A percentile compares a stretch with the other conserved stretches of the same genome.
Evolutionary conservation across 2,113 vertebrate species (phyloP).

Genomic region (Origma solitaria): DNA sequence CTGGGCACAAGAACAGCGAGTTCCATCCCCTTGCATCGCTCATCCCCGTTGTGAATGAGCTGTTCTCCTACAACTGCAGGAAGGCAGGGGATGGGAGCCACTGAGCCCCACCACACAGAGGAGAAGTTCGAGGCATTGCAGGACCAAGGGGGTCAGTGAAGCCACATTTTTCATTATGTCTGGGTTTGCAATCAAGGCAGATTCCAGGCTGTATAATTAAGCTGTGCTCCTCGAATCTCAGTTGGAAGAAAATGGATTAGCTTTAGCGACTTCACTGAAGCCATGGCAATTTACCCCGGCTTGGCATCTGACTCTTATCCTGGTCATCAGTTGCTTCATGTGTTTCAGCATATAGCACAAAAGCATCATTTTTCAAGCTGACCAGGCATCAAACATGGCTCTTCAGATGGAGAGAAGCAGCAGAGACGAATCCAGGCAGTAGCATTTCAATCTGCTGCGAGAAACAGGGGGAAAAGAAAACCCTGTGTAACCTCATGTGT

Average conservation of each 20-base stretch:
- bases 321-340: not conserved
- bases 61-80: not conserved
- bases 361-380: not conserved
- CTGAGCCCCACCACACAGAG: rapidly evolving
- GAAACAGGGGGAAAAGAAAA: not conserved
- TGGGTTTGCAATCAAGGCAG: conserved; percentile 20
- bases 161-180: not conserved
- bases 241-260: conserved; percentile 45
- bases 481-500: not conserved
- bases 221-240: not conserved
- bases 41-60: not conserved
- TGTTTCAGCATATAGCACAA: not conserved
- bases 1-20: not conserved
- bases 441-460: not conserved
- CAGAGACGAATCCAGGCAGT: not conserved
- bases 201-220: conserved; percentile 1
- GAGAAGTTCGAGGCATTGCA: not conserved
- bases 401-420: not conserved
- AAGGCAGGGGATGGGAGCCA: not conserved
- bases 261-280: conserved; percentile 27
- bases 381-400: not conserved
- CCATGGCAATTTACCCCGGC: not conserved
- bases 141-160: not conserved
- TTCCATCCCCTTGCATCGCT: not conserved
- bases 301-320: not conserved